Conservation (phyloP, 2,797 vertebrate genomes). For the Pipistrellus pygmaeus region DNA sequence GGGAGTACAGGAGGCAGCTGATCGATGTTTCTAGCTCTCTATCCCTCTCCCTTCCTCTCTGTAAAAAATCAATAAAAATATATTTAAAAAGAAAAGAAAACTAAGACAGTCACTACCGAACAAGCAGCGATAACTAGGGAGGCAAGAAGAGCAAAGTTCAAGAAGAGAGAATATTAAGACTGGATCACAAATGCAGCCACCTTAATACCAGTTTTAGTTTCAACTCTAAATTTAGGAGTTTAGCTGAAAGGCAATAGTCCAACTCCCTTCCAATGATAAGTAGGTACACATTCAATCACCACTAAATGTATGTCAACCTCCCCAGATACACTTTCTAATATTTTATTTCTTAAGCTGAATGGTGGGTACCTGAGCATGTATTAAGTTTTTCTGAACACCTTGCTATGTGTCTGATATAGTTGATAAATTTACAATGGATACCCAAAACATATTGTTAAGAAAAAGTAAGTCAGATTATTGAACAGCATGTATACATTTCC, state of each 20-base stretch:
- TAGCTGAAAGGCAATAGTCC: neutral
- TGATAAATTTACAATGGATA: constrained; percentile 25
- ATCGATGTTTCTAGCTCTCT: no score
- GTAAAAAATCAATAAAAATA: no score
- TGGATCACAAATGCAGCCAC: neutral
- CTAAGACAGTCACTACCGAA: neutral
- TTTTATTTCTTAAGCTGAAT: constrained; percentile 14
- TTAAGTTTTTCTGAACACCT: neutral
- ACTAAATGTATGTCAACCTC: neutral
- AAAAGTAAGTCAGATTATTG: neutral
- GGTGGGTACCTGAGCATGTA: neutral
- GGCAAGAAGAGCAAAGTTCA: neutral
- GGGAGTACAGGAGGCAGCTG: no score
- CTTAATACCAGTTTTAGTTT: neutral
- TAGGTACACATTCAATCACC: neutral
- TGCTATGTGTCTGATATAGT: neutral
- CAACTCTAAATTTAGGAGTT: neutral
- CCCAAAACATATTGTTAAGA: neutral
- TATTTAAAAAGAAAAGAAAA: neutral
- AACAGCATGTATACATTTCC: neutral
- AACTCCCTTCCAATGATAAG: neutral
- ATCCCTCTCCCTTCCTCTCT: no score
- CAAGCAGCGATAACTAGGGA: neutral
- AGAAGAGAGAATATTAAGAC: neutral
- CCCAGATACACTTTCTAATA: neutral